Conservation (phyloP, 2,797 vertebrate species). For the Enteromius afrohamiltoni region DNA sequence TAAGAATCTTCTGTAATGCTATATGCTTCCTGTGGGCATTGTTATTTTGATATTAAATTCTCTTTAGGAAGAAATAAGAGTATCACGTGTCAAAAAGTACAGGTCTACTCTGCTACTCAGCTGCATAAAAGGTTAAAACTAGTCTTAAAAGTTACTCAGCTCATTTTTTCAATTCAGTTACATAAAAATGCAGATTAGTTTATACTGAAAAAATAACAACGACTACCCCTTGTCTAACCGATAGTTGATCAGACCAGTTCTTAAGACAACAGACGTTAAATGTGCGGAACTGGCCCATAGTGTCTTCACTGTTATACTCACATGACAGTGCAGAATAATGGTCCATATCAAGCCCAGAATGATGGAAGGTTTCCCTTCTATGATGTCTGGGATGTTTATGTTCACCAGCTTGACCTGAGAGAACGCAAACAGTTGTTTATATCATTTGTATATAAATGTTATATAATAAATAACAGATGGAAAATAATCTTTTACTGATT, state of each 20-base stretch:
- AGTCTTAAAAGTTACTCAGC: too few species aligned
- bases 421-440: background rate
- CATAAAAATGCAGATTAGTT: background rate
- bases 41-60: background rate
- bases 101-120: too few species aligned
- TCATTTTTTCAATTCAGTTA: background rate
- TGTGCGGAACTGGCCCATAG: background rate
- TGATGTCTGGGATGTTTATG: conserved; percentile 90
- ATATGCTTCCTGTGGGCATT: background rate
- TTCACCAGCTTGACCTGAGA: conserved; percentile 90
- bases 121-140: too few species aligned
- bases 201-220: background rate
- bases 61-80: background rate
- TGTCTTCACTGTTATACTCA: conserved; percentile 72
- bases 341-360: conserved; percentile 92
- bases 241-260: background rate
- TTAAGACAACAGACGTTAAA: background rate
- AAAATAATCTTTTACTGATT: conserved; percentile 76
- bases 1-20: conserved; percentile 27
- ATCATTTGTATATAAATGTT: background rate
- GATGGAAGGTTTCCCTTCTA: conserved; percentile 90
- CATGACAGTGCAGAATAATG: conserved; percentile 93
- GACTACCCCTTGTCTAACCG: background rate
- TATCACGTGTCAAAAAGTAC: background rate
- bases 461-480: background rate